phyloP scores from a whole-genome alignment of 2,113 vertebrate species.

The Callaeas wilsoni region DNA sequence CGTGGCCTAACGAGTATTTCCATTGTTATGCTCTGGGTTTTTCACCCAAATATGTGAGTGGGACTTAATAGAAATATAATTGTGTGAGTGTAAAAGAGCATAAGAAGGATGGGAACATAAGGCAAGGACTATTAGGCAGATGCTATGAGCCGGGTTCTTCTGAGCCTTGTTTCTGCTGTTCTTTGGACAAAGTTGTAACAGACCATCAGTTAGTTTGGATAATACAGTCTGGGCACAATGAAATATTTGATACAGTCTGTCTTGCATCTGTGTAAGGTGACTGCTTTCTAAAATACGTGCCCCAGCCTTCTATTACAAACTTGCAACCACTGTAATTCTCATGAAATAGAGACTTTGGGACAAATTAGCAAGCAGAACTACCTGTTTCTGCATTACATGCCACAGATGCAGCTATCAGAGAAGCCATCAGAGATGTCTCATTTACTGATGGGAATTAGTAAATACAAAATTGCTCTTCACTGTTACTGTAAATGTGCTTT shows the following conservation, averaged over 20 bases:
- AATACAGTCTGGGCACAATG: neutral
- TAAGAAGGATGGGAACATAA: neutral
- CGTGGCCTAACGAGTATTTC: neutral
- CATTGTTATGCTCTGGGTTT: neutral
- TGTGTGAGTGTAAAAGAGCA: neutral
- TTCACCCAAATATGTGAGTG: neutral
- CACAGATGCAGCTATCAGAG: neutral
- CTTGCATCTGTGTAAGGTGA: neutral
- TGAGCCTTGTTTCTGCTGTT: neutral
- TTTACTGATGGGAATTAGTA: neutral
- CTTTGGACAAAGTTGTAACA: neutral
- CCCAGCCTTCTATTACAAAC: neutral
- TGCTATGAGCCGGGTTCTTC: neutral
- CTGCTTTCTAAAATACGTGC: neutral
- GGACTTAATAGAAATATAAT: neutral
- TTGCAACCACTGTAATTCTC: neutral
- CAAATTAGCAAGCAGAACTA: neutral
- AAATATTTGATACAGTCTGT: neutral
- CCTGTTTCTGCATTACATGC: neutral
- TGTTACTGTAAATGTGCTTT: neutral
- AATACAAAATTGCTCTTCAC: neutral
- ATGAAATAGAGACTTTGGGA: neutral
- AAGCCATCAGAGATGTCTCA: neutral
- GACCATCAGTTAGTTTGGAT: neutral
- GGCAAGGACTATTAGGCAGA: neutral